Conservation (phyloP, 1,140 invertebrate species). For the Orchestia grillus region DNA sequence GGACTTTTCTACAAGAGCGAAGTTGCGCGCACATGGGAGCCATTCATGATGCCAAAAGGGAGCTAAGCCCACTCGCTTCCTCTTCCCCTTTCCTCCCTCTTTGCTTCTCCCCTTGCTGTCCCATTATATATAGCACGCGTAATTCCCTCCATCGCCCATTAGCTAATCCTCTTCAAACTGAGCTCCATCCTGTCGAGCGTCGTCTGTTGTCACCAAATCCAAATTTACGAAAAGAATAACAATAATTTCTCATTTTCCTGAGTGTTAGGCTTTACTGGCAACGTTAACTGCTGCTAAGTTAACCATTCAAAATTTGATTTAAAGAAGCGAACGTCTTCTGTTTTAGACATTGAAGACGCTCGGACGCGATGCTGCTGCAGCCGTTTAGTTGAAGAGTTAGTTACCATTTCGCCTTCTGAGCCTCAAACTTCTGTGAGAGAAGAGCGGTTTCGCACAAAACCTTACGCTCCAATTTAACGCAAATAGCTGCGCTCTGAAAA, state of each 20-base stretch:
- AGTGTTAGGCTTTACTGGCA: not conserved
- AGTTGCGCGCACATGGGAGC: no score
- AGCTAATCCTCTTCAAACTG: slow-evolving; percentile 7
- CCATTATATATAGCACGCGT: not conserved
- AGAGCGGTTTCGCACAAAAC: not conserved
- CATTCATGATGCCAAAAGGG: no score
- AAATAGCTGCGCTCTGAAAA: not conserved
- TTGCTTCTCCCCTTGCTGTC: not conserved
- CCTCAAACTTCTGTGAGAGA: not conserved
- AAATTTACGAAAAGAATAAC: not conserved
- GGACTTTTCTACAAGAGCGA: no score
- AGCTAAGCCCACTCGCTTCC: no score
- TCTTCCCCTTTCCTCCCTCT: not conserved
- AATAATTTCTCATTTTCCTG: not conserved
- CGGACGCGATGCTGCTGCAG: not conserved
- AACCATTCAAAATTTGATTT: not conserved
- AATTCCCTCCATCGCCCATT: not conserved
- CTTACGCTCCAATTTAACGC: not conserved
- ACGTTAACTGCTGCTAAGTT: not conserved
- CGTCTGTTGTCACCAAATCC: not conserved
- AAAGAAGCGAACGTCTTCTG: not conserved
- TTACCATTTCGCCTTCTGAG: not conserved
- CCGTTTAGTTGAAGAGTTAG: not conserved
- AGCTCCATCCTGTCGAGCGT: not conserved
- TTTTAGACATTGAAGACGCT: not conserved